A percentile compares a stretch with the other conserved stretches of the same genome.
Evolutionary conservation across 2,797 vertebrate species (phyloP).

Genomic region (Urosaurus nigricauda): DNA sequence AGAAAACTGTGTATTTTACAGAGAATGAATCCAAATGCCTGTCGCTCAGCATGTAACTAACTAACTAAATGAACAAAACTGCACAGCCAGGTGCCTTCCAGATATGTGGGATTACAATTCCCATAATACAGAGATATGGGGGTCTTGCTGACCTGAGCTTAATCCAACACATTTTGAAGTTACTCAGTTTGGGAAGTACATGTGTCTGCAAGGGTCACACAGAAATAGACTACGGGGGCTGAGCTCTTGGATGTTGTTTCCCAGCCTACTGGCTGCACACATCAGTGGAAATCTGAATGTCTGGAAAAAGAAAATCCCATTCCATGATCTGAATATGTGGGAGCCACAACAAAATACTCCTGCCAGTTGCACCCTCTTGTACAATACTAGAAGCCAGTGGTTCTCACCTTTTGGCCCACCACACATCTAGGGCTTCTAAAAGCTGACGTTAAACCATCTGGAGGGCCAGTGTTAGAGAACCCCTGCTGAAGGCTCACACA

Average conservation of each 20-base stretch:
- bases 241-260: background rate
- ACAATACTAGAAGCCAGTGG: no score
- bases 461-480: background rate
- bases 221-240: background rate
- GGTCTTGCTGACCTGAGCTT: background rate
- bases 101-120: background rate
- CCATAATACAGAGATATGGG: background rate
- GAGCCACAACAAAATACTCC: background rate
- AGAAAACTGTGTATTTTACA: slow-evolving; percentile 68
- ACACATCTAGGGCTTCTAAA: no score
- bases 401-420: no score
- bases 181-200: background rate
- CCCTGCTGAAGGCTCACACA: background rate
- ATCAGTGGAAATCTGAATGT: background rate
- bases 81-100: background rate
- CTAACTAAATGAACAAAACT: slow-evolving; percentile 23
- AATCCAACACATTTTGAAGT: background rate
- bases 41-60: slow-evolving; percentile 19
- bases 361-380: no score
- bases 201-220: background rate
- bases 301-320: background rate
- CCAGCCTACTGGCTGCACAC: no score
- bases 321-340: background rate
- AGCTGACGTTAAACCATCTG: background rate
- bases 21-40: slow-evolving; percentile 55